Conservation (phyloP, 2,113 vertebrate species). For the Trinectes maculatus region DNA sequence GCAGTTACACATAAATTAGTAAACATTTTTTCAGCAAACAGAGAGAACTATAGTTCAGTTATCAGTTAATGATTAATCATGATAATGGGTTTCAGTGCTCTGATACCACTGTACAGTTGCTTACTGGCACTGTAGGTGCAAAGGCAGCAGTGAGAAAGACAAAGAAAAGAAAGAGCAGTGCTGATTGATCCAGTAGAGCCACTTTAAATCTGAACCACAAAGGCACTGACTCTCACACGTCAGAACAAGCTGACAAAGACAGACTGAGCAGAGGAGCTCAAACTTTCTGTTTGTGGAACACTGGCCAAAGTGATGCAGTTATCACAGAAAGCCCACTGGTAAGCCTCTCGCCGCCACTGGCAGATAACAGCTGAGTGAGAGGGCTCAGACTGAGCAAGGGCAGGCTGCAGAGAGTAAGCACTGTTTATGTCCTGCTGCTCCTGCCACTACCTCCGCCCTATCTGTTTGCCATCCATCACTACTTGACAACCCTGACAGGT, state of each 20-base stretch:
- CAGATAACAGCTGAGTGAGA: constrained; percentile 1
- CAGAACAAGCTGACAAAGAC: neutral
- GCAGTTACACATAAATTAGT: constrained; percentile 11
- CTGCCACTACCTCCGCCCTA: constrained; percentile 31
- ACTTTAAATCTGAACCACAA: neutral
- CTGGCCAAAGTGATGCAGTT: neutral
- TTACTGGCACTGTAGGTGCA: neutral
- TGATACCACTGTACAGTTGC: neutral
- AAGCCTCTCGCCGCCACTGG: neutral
- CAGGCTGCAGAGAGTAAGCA: constrained; percentile 25
- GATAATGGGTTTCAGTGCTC: neutral
- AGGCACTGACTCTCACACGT: neutral
- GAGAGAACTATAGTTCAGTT: constrained; percentile 8
- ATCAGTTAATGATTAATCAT: neutral
- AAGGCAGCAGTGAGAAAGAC: neutral
- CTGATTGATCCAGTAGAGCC: neutral
- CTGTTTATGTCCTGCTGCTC: constrained; percentile 59
- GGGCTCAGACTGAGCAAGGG: constrained; percentile 38
- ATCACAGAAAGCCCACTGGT: neutral
- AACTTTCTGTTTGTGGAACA: neutral
- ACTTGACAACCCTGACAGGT: constrained; percentile 68
- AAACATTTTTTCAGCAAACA: too few species aligned
- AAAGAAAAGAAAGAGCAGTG: neutral
- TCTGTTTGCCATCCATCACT: constrained; percentile 71
- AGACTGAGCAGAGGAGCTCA: neutral